These are phyloP conservation scores for Montipora foliosa DNA, from an alignment of 64 coral and sea anemone species.

Conservation along the genomic window DNA sequence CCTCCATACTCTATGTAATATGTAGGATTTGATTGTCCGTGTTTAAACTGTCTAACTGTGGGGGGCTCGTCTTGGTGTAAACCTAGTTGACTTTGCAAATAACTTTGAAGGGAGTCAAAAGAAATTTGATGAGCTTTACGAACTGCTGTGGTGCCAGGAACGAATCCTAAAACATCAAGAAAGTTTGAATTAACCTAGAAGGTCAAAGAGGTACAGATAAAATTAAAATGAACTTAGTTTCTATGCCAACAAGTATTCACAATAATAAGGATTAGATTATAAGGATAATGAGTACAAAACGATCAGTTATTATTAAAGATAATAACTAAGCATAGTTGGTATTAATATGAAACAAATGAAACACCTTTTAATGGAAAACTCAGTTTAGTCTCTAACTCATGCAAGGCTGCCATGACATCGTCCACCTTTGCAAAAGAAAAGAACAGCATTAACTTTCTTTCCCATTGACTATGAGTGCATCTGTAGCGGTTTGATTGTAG, in stretches of 20 bases:
- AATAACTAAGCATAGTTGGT: too few relatives aligned
- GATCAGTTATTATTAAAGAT: too few relatives aligned
- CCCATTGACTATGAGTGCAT: not conserved
- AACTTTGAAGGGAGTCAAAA: constrained; percentile 68
- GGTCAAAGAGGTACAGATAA: too few relatives aligned
- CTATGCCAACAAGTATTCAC: not conserved
- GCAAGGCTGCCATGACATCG: constrained; percentile 39
- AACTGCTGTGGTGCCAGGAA: constrained; percentile 83
- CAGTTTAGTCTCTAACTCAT: constrained; percentile 57
- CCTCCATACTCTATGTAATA: constrained; percentile 96
- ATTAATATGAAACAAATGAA: not conserved
- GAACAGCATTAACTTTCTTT: not conserved
- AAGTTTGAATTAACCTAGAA: not conserved
- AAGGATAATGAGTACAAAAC: too few relatives aligned
- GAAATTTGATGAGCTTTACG: constrained; percentile 76
- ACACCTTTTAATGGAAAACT: constrained; percentile 69
- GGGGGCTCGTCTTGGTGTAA: constrained; percentile 71
- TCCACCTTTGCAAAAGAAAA: constrained; percentile 53
- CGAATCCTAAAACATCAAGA: constrained; percentile 12
- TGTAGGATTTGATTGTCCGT: constrained; percentile 98
- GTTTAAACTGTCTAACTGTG: constrained; percentile 88
- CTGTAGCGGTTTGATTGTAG: not conserved
- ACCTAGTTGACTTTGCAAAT: constrained; percentile 76
- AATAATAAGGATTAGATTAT: not conserved
- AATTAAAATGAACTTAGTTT: not conserved